Conservation (phyloP, 1,140 invertebrate genomes). For the Nixonia krombeini region DNA sequence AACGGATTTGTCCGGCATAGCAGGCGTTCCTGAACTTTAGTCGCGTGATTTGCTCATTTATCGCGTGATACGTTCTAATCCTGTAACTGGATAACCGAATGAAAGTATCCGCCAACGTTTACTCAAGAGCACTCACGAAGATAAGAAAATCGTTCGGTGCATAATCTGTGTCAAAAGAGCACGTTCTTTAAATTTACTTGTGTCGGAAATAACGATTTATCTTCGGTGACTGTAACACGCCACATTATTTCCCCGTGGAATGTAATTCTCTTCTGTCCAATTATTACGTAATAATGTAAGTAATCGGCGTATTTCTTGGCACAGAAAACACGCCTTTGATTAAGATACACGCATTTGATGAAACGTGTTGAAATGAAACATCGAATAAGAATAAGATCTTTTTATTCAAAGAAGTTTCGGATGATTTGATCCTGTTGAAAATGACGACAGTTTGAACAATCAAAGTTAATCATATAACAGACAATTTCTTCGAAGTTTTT, state of each 20-base stretch:
- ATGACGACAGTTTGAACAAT: not conserved
- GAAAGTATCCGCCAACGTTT: conserved; percentile 56
- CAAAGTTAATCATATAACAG: not conserved
- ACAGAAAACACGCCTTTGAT: no score
- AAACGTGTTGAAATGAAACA: not conserved
- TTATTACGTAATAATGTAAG: not conserved
- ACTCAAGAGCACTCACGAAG: conserved; percentile 41
- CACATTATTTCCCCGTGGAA: not conserved
- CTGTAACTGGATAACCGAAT: conserved; percentile 57
- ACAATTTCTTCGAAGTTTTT: conserved; percentile 23
- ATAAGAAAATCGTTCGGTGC: conserved; percentile 40
- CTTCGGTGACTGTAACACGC: conserved; percentile 18
- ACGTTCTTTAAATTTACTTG: conserved; percentile 26
- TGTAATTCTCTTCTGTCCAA: no score
- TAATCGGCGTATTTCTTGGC: not conserved
- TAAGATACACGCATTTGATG: no score
- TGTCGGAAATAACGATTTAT: conserved; percentile 53
- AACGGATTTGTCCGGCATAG: not conserved
- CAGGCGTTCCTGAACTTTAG: conserved; percentile 6
- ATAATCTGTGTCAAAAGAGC: conserved; percentile 25
- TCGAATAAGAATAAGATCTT: conserved; percentile 3
- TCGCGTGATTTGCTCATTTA: conserved; percentile 39
- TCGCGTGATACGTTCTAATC: conserved; percentile 54
- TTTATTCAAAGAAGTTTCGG: not conserved
- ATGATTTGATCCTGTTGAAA: not conserved